Base-by-base conservation (phyloP, 2,888 invertebrate species). In the Mesoligia furuncula region DNA sequence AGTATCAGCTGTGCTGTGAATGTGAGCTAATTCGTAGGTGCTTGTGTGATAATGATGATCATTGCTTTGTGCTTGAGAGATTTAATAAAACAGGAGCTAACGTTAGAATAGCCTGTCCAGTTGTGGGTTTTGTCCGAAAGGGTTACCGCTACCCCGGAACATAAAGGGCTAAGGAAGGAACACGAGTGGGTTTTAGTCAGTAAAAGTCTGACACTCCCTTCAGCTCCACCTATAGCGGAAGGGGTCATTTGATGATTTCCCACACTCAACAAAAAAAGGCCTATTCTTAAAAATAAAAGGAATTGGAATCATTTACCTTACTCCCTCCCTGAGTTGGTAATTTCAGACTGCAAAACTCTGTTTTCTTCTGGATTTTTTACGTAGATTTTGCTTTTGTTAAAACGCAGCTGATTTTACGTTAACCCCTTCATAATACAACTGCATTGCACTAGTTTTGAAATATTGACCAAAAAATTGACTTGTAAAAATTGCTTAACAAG, bases 1-100 rank as follows among this genome's bases (percentile, higher is more conserved):
- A 24, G 51, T n/a, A 65, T 67, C 78, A 82, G 83, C 61, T 73
- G 75, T 45, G 71, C 61, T 73, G 73, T 45, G 71, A 24, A 61
- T 42, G 20, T 20, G 73, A 27, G 13, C 57, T 27, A 27, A 62
- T 57, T 59, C 54, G 42, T 76, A 48, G 42, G 20, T 61, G 57
- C 31, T 59, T 66, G 24, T 54, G 0, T 36, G 5, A 13, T 62
- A 15, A 39, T 36, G 5, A 13, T 62, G 11, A 39, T 54, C 24
- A 67, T 68, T 17, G n/a, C 17, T 36, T 79, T 66, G 61, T 51
- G 36, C 20, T 67, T 36, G 36, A 45, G 27, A 36, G 7, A 8
- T 48, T n/a, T 42, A 57, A 77, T 61, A 13, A 78, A 67, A 67
- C 66, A 31, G 31, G 77, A 51, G 27, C 24, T 20, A 4, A 51